Percentiles rank a stretch among this genome's conserved stretches.
phyloP scores from a whole-genome alignment of 2,888 invertebrate species.

The Agonopterix arenella region DNA sequence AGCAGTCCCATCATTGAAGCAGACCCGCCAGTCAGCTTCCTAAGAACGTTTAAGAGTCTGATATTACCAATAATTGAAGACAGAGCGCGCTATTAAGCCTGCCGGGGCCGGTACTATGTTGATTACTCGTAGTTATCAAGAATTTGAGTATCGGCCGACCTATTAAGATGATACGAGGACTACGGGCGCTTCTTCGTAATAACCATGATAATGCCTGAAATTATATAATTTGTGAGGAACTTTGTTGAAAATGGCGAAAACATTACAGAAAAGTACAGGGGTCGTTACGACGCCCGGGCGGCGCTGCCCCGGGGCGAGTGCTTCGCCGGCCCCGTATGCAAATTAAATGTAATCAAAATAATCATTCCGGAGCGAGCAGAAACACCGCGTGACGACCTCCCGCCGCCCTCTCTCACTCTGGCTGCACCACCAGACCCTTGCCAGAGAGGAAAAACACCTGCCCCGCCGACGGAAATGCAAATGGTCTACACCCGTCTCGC shows the following conservation, averaged over 20 bases:
- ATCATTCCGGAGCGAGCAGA: conserved; percentile 59
- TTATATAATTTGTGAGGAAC: conserved; percentile 76
- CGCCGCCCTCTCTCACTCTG: conserved; percentile 41
- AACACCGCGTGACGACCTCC: conserved; percentile 27
- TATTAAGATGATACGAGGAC: conserved; percentile 63
- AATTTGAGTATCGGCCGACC: conserved; percentile 64
- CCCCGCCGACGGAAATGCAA: conserved; percentile 56
- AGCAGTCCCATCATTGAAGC: conserved; percentile 26
- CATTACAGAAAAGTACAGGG: conserved; percentile 76
- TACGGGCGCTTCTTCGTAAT: conserved; percentile 71
- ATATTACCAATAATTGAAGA: conserved; percentile 74
- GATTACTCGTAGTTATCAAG: conserved; percentile 74
- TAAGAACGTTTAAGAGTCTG: conserved; percentile 67
- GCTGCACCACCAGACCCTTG: conserved; percentile 24
- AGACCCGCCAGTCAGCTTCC: conserved; percentile 60
- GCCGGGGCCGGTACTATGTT: conserved; percentile 63
- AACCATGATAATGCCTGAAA: conserved; percentile 73
- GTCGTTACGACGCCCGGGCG: conserved; percentile 58
- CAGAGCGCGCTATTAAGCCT: conserved; percentile 57
- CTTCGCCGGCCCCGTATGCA: conserved; percentile 63
- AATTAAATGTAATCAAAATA: conserved; percentile 77
- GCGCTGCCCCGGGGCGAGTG: conserved; percentile 50
- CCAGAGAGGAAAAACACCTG: conserved; percentile 45
- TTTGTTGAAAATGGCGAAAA: conserved; percentile 77
- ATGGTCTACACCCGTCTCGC: conserved; percentile 55